Percentiles rank a stretch among this genome's conserved stretches.
Evolutionary conservation across 2,797 vertebrate species (phyloP).

Genomic region (Poecile montanus): DNA sequence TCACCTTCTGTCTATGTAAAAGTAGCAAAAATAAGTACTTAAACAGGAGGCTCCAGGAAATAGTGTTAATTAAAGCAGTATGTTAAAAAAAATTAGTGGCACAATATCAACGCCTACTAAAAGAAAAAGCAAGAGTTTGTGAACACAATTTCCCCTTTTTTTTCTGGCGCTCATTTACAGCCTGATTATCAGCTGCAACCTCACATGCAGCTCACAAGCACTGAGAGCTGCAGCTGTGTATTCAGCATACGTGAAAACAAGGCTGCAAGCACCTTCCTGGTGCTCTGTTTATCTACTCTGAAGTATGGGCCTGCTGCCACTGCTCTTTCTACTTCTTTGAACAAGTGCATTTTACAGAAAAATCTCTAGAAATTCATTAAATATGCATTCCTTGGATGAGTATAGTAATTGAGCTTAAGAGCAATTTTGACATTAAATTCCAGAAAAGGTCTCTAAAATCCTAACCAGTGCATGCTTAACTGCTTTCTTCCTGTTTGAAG

Average conservation of each 20-base stretch:
- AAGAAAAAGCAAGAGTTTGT: not conserved
- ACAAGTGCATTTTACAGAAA: not conserved
- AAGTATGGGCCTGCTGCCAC: not conserved
- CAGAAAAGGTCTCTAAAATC: not conserved
- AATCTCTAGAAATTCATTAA: not conserved
- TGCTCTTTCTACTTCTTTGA: not conserved
- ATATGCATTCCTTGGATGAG: not conserved
- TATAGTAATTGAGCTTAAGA: not conserved
- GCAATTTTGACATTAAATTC: not conserved
- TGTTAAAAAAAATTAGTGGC: conserved; percentile 20
- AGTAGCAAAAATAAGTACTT: conserved; percentile 28
- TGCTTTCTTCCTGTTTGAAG: not conserved
- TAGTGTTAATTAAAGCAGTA: conserved; percentile 52
- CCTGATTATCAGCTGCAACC: not conserved
- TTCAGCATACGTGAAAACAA: not conserved
- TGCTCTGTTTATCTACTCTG: not conserved
- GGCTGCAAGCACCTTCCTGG: not conserved
- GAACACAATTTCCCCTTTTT: not conserved
- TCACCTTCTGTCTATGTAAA: conserved; percentile 45
- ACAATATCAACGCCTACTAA: conserved; percentile 32
- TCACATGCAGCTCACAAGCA: not conserved
- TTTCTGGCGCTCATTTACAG: conserved; percentile 34
- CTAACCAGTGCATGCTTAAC: not conserved
- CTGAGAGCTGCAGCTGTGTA: not conserved
- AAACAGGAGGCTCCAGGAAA: conserved; percentile 41